Evolutionary conservation across 2,888 invertebrate genomes (phyloP).

Genomic region (Adelphocoris suturalis): DNA sequence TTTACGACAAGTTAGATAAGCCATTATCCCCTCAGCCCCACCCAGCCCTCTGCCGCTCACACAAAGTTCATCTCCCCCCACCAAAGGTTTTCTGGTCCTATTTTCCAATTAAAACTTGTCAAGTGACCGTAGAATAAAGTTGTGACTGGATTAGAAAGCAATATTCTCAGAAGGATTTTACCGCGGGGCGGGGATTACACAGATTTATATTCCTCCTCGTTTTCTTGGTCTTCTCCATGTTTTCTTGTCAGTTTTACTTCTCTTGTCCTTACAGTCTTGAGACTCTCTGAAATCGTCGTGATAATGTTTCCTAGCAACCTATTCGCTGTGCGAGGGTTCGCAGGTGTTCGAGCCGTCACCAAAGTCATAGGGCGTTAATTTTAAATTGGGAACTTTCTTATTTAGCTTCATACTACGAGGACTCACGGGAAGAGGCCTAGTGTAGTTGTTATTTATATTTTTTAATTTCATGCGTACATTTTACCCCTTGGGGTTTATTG

Average conservation of each 20-base stretch:
- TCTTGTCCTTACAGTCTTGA: not conserved
- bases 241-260: not conserved
- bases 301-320: too few relatives aligned
- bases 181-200: not conserved
- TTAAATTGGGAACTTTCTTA: too few relatives aligned
- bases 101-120: slow-evolving; percentile 57
- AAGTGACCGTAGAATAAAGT: slow-evolving; percentile 52
- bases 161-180: not conserved
- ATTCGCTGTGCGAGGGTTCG: too few relatives aligned
- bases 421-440: too few relatives aligned
- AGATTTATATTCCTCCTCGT: not conserved
- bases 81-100: slow-evolving; percentile 14
- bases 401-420: too few relatives aligned
- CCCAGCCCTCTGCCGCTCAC: not conserved
- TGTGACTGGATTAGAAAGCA: slow-evolving; percentile 40
- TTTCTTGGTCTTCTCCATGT: not conserved
- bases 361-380: too few relatives aligned
- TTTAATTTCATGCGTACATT: too few relatives aligned
- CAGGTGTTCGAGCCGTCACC: too few relatives aligned
- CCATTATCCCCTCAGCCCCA: slow-evolving; percentile 16
- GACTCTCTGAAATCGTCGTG: too few relatives aligned
- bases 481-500: too few relatives aligned
- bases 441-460: too few relatives aligned
- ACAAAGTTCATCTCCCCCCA: not conserved
- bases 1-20: slow-evolving; percentile 57